Percentiles rank a stretch among this genome's conserved stretches.
Evolutionary conservation across 2,113 vertebrate species (phyloP).

Genomic region (Saccopteryx bilineata): DNA sequence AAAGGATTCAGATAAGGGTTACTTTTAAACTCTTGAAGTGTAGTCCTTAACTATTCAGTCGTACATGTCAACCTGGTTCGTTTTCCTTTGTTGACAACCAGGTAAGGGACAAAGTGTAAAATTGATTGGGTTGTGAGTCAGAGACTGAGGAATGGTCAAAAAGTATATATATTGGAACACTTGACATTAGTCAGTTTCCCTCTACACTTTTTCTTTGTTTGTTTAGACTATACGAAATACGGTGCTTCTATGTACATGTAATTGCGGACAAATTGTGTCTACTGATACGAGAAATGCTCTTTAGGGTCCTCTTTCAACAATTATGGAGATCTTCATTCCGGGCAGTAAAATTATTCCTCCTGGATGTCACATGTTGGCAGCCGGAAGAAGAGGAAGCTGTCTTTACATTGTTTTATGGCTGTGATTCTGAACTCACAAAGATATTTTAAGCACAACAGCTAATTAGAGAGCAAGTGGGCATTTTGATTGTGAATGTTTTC

Average conservation of each 20-base stretch:
- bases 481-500: neutral
- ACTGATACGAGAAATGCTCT: neutral
- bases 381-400: neutral
- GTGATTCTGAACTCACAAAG: neutral
- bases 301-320: neutral
- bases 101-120: neutral
- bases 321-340: neutral
- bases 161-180: neutral
- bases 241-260: neutral
- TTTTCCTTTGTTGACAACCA: neutral
- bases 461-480: neutral
- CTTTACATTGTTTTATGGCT: neutral
- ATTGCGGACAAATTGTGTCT: neutral
- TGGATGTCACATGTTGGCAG: neutral
- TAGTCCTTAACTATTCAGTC: neutral
- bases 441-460: neutral
- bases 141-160: neutral
- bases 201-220: neutral
- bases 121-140: neutral
- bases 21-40: neutral
- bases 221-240: neutral
- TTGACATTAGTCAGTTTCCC: neutral
- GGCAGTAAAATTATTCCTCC: neutral
- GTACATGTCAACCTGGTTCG: neutral
- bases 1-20: neutral